These are phyloP conservation scores for Ceuthmochares aereus DNA, from an alignment of 2,113 vertebrate genomes.

Conservation along the genomic window DNA sequence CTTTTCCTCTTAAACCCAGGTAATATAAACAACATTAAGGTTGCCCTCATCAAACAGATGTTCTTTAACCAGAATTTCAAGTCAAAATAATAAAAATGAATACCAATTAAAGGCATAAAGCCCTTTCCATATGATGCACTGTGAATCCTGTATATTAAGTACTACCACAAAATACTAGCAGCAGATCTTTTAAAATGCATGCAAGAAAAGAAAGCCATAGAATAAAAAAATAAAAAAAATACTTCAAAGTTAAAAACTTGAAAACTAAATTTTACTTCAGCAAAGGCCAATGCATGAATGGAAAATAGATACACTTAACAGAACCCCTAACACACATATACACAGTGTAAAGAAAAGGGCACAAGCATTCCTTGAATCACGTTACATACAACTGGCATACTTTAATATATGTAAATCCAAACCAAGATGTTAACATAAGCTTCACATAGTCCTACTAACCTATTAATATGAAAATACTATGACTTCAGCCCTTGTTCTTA, in stretches of 20 bases:
- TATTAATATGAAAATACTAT: not conserved
- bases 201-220: not conserved
- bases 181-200: not conserved
- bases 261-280: not conserved
- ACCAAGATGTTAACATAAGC: not conserved
- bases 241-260: not conserved
- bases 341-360: not conserved
- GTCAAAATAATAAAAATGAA: not conserved
- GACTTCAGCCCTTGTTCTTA: not conserved
- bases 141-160: not conserved
- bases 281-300: not conserved
- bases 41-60: conserved; percentile 21
- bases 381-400: not conserved
- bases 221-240: fast-evolving
- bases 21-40: conserved; percentile 48
- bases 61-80: conserved; percentile 23
- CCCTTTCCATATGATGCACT: not conserved
- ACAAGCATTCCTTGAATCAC: not conserved
- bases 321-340: not conserved
- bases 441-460: not conserved
- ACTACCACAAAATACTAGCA: not conserved
- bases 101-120: not conserved
- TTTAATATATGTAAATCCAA: not conserved
- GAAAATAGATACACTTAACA: not conserved
- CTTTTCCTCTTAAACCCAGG: conserved; percentile 36